These are phyloP conservation scores for Heterohyrax brucei DNA, from an alignment of 2,797 vertebrate genomes.

Conservation along the genomic window DNA sequence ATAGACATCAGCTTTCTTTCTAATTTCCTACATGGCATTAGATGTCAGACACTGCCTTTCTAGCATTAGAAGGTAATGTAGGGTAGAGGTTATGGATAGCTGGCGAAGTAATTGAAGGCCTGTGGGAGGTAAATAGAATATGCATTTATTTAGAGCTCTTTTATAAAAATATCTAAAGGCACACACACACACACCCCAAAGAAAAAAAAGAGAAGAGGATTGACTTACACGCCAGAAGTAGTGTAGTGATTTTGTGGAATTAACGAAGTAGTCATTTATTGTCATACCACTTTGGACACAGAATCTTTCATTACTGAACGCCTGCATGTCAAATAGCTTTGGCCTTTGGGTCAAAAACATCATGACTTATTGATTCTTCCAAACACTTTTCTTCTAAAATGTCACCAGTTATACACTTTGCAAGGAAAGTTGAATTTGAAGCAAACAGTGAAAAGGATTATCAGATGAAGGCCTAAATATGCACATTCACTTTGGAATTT, in stretches of 20 bases:
- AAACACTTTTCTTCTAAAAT: slow-evolving; percentile 50
- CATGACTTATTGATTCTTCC: not conserved
- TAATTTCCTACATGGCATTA: not conserved
- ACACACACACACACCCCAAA: not conserved
- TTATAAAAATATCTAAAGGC: not conserved
- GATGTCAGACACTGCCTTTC: not conserved
- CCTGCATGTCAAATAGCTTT: not conserved
- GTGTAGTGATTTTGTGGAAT: not conserved
- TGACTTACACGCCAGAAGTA: not conserved
- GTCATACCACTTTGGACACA: not conserved
- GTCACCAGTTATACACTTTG: not conserved
- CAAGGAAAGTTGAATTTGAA: not conserved
- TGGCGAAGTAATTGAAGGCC: not conserved
- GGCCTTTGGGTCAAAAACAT: not conserved
- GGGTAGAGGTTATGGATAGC: not conserved
- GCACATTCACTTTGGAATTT: not conserved
- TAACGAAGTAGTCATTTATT: slow-evolving; percentile 39
- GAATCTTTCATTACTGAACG: not conserved
- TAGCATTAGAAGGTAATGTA: slow-evolving; percentile 32
- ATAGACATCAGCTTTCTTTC: not conserved
- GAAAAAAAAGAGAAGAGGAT: not conserved
- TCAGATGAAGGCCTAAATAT: not conserved
- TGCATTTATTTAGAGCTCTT: not conserved
- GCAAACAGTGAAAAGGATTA: not conserved
- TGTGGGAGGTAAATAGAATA: not conserved